A percentile compares a stretch with the other conserved stretches of the same genome.
These are phyloP conservation scores for Dipodomys stephensi DNA, from an alignment of 2,113 vertebrate genomes.

Conservation along the genomic window DNA sequence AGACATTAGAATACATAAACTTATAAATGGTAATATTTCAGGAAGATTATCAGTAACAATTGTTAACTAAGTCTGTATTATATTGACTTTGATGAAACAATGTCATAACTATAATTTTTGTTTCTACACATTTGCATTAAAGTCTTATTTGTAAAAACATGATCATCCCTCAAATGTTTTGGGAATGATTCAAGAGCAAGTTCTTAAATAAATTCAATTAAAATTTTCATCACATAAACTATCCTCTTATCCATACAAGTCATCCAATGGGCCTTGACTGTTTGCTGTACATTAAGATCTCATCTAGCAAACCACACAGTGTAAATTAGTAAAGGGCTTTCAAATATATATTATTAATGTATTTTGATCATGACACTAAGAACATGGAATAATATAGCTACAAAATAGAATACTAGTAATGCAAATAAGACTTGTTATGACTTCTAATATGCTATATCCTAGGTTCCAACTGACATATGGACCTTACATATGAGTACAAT, in stretches of 20 bases:
- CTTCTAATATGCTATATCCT: background rate
- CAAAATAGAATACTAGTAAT: background rate
- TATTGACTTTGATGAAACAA: conserved; percentile 9
- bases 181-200: background rate
- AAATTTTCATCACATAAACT: background rate
- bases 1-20: background rate
- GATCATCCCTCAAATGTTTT: background rate
- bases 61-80: background rate
- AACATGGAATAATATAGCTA: background rate
- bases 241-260: background rate
- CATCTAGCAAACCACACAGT: background rate
- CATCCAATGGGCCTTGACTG: background rate
- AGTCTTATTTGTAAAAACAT: background rate
- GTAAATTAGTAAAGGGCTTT: background rate
- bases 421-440: background rate
- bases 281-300: background rate
- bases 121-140: background rate
- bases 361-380: background rate
- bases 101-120: background rate
- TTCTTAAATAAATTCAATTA: background rate
- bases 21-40: background rate
- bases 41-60: background rate
- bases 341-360: background rate
- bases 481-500: background rate
- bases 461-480: background rate